These are phyloP conservation scores for Sialis lutaria DNA, from an alignment of 2,888 invertebrate species.

Conservation along the genomic window DNA sequence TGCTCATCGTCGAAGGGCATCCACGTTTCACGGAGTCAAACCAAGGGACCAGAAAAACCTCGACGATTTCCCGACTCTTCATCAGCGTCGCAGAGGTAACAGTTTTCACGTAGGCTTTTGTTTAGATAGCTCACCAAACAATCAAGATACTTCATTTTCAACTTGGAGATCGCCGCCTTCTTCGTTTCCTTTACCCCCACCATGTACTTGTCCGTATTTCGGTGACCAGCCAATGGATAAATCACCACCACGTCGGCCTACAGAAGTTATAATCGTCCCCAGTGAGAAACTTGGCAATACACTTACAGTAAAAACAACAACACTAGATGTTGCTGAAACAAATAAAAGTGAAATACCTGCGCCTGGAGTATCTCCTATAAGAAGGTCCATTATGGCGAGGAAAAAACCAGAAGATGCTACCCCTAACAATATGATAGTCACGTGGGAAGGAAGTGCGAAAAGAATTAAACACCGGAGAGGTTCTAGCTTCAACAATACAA, in stretches of 20 bases:
- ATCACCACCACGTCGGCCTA: slow-evolving; percentile 21
- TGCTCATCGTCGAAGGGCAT: slow-evolving; percentile 20
- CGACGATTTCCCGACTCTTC: slow-evolving; percentile 17
- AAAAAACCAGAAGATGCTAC: slow-evolving; percentile 16
- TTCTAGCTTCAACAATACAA: slow-evolving; percentile 52
- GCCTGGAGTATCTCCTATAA: slow-evolving; percentile 28
- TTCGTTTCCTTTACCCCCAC: slow-evolving; percentile 38
- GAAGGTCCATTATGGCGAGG: slow-evolving; percentile 15
- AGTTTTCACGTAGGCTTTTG: slow-evolving; percentile 28
- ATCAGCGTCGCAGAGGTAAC: slow-evolving; percentile 26
- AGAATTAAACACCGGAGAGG: slow-evolving; percentile 15
- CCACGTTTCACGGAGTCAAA: slow-evolving; percentile 30
- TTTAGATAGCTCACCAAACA: slow-evolving; percentile 9
- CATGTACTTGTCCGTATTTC: slow-evolving; percentile 69
- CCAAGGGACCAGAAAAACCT: slow-evolving; percentile 5
- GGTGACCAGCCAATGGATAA: slow-evolving; percentile 42
- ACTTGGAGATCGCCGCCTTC: slow-evolving; percentile 19
- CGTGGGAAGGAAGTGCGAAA: slow-evolving; percentile 46
- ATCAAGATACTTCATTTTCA: slow-evolving; percentile 12
- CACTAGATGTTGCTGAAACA: slow-evolving; percentile 22
- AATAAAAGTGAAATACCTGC: slow-evolving; percentile 12
- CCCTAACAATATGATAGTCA: slow-evolving; percentile 35
- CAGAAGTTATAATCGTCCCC: slow-evolving; percentile 34
- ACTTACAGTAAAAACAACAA: slow-evolving; percentile 13
- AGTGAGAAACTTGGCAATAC: slow-evolving; percentile 14